Conservation (phyloP, 1,140 invertebrate species). For the Hylyphantes graminicola region DNA sequence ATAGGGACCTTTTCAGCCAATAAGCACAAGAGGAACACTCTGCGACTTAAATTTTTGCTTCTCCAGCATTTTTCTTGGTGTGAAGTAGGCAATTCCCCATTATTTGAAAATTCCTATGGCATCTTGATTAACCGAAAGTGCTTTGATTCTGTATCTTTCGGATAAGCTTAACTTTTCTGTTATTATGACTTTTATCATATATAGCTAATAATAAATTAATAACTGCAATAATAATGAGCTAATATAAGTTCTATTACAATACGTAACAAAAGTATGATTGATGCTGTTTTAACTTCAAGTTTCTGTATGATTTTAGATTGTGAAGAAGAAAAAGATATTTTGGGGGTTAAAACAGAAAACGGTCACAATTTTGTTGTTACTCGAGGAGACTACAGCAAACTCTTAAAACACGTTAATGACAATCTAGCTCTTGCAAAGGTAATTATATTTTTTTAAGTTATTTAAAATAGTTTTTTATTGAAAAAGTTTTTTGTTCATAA, state of each 20-base stretch:
- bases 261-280: neutral
- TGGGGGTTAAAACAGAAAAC: slow-evolving; percentile 71
- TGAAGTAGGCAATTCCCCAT: too few relatives aligned
- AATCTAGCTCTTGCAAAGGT: slow-evolving; percentile 75
- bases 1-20: too few relatives aligned
- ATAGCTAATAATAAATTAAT: neutral
- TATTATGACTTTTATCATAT: neutral
- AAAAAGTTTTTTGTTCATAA: neutral
- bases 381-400: slow-evolving; percentile 85
- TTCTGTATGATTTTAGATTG: slow-evolving; percentile 68
- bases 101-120: too few relatives aligned
- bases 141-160: neutral
- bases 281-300: neutral
- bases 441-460: slow-evolving; percentile 73
- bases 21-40: too few relatives aligned
- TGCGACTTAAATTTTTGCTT: too few relatives aligned
- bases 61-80: too few relatives aligned
- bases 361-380: slow-evolving; percentile 80
- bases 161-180: neutral
- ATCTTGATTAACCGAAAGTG: neutral
- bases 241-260: neutral
- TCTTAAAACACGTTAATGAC: slow-evolving; percentile 76
- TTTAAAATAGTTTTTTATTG: neutral
- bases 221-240: neutral
- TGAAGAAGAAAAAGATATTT: slow-evolving; percentile 68